Conservation (phyloP, 2,797 vertebrate genomes). For the Emys orbicularis region DNA sequence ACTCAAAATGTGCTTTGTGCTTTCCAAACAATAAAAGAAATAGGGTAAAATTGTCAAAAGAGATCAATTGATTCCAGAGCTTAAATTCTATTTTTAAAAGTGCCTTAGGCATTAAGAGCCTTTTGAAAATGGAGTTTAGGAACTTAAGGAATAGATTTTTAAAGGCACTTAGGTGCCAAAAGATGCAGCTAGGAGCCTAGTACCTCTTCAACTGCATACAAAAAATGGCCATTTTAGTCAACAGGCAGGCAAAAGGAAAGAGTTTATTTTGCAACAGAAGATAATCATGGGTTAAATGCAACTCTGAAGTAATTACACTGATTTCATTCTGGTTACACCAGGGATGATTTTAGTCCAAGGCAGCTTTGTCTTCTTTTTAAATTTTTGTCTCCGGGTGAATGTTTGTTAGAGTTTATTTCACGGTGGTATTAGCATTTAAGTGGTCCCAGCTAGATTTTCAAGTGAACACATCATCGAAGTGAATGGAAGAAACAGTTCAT, state of each 20-base stretch:
- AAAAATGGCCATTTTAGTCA: background rate
- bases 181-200: background rate
- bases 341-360: background rate
- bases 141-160: conserved; percentile 4
- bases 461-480: background rate
- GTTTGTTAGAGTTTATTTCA: conserved; percentile 8
- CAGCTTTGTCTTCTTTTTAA: background rate
- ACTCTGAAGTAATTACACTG: background rate
- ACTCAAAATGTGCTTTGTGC: background rate
- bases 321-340: background rate
- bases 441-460: conserved; percentile 10
- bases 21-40: background rate
- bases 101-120: background rate
- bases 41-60: background rate
- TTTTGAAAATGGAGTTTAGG: background rate
- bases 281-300: background rate
- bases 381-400: background rate
- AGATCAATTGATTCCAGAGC: background rate
- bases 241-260: background rate
- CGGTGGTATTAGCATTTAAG: conserved; percentile 1
- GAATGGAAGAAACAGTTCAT: background rate
- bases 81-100: background rate
- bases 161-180: background rate
- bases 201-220: background rate
- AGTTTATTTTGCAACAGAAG: background rate